These are phyloP conservation scores for Columba guinea DNA, from an alignment of 2,797 vertebrate species.

Conservation along the genomic window DNA sequence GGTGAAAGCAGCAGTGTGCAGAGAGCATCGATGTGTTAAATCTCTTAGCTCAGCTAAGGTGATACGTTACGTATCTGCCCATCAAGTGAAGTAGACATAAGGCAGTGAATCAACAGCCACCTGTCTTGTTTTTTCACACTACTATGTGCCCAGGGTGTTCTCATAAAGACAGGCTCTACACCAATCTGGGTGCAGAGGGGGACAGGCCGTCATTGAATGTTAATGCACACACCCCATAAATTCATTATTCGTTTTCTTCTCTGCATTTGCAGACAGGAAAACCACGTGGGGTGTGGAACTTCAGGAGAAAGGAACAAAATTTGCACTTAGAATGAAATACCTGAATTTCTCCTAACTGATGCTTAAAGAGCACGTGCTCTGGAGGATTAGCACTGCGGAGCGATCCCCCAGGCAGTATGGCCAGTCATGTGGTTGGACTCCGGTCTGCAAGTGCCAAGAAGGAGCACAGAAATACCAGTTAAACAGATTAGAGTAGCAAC, in stretches of 20 bases:
- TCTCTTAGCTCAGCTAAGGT: background rate
- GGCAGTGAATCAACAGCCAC: background rate
- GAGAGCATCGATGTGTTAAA: background rate
- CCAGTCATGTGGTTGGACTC: slow-evolving; percentile 54
- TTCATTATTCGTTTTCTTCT: background rate
- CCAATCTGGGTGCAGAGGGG: background rate
- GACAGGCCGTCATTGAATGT: background rate
- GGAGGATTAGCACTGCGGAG: slow-evolving; percentile 38
- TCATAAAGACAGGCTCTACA: background rate
- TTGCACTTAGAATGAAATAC: background rate
- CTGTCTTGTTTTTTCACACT: background rate
- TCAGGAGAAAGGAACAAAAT: background rate
- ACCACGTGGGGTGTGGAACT: background rate
- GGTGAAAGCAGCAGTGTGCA: background rate
- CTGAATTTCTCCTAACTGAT: background rate
- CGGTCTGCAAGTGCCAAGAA: background rate
- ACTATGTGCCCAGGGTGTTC: background rate
- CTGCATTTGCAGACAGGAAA: background rate
- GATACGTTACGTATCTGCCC: background rate
- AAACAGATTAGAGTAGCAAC: slow-evolving; percentile 19
- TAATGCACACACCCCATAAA: background rate
- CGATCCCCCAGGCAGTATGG: background rate
- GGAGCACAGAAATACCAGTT: background rate
- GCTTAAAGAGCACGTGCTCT: background rate
- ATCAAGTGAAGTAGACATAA: background rate